Conservation (phyloP, 2,888 invertebrate species). For the Nemoura dubitans region DNA sequence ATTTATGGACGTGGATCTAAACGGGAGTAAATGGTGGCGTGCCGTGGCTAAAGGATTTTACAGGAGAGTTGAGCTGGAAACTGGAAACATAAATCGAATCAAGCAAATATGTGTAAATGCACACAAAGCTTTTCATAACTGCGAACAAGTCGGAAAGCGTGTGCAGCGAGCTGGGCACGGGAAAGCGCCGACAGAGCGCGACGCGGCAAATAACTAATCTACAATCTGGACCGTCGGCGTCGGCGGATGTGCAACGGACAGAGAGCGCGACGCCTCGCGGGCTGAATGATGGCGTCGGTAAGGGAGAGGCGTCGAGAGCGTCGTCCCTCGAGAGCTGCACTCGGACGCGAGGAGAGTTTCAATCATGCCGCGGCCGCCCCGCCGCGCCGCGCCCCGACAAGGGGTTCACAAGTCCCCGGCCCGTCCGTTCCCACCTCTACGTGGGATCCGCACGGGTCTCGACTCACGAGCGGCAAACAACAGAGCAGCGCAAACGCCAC, state of each 20-base stretch:
- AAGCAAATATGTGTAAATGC: slow-evolving; percentile 12
- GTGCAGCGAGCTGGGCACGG: background rate
- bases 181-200: background rate
- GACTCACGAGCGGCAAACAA: background rate
- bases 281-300: background rate
- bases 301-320: background rate
- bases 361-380: background rate
- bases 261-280: background rate
- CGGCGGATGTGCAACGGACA: background rate
- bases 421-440: no score
- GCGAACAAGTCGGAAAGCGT: background rate
- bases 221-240: background rate
- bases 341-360: background rate
- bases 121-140: slow-evolving; percentile 3
- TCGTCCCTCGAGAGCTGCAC: background rate
- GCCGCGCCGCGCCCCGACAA: background rate
- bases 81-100: background rate
- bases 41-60: background rate
- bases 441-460: background rate
- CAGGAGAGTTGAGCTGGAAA: background rate
- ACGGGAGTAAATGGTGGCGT: background rate
- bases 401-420: background rate
- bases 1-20: no score
- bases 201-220: background rate
- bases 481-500: background rate